Base-by-base conservation (phyloP, 2,113 vertebrate genomes). In the Gracilinanus agilis region DNA sequence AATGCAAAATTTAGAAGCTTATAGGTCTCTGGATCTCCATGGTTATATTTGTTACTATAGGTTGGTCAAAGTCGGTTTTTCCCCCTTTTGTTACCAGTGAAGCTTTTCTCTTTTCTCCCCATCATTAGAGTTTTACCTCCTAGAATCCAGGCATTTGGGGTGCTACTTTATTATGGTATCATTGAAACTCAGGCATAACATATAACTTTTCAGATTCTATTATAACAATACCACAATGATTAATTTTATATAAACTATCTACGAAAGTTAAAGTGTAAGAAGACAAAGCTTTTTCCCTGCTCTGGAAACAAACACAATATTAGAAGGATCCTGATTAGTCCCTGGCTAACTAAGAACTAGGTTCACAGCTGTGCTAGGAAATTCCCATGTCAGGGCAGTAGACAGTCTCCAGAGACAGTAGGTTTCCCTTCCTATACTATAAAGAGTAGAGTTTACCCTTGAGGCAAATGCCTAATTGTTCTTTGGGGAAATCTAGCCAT, bases 381-480 rank as follows among this genome's bases (percentile, higher is more conserved):
- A 54, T n/a, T 27, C 34, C 67, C 29, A 0, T 54, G 29, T 25
- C 19, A 44, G 9, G 55, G 7, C 8, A 44, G n/a, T 21, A 92
- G 75, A 24, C 44, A 88, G 40, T 12, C 67, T n/a, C 56, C 24
- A 44, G 25, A 49, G 55, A 55, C 24, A 13, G 27, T 53, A 44
- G n/a, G 25, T 34, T 75, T 16, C 67, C 34, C n/a, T 40, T 34
- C 67, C n/a, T 83, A n/a, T 75, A 40, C n/a, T 83, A 40, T n/a
- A 83, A 83, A 83, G 67, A 83, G n/a, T 83, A 83, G 67, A 40
- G 16, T 34, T 40, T 83, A 40, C 67, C 67, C n/a, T 10, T 40
- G 67, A 83, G 67, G 67, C 67, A 83, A 83, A 40, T 83, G n/a
- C n/a, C 67, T 83, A 83, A 83, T 83, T 83, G 67, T 40, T 83